phyloP scores from a whole-genome alignment of 2,797 vertebrate species.

The Argyrosomus regius region DNA sequence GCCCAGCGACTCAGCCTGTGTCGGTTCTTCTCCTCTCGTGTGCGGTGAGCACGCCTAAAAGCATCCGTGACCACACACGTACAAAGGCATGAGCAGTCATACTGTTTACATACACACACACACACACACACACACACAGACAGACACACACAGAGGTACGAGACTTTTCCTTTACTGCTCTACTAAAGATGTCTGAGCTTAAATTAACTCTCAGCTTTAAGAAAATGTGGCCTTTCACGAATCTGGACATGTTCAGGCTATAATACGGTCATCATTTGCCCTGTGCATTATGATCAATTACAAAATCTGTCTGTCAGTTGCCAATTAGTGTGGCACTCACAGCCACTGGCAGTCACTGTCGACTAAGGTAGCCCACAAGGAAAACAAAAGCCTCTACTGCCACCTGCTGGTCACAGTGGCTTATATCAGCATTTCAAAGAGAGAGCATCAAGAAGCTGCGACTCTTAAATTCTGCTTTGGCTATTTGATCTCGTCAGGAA shows the following conservation, averaged over 20 bases:
- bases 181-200: slow-evolving; percentile 8
- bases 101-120: slow-evolving; percentile 33
- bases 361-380: not conserved
- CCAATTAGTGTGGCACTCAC: slow-evolving; percentile 46
- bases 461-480: slow-evolving; percentile 1
- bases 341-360: slow-evolving; percentile 39
- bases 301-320: slow-evolving; percentile 58
- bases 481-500: slow-evolving; percentile 2
- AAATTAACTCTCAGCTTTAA: slow-evolving; percentile 8
- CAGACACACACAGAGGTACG: not conserved
- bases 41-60: slow-evolving; percentile 58
- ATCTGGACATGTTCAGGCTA: slow-evolving; percentile 20
- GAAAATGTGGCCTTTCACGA: slow-evolving; percentile 20
- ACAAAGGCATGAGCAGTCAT: slow-evolving; percentile 35
- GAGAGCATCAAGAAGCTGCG: not conserved
- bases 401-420: slow-evolving; percentile 78
- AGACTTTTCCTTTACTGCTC: slow-evolving; percentile 32
- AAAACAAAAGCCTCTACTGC: slow-evolving; percentile 81
- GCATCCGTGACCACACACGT: slow-evolving; percentile 61
- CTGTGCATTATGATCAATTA: slow-evolving; percentile 61
- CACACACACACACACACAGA: not conserved
- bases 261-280: slow-evolving; percentile 46
- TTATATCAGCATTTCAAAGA: slow-evolving; percentile 18
- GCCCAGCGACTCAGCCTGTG: slow-evolving; percentile 60
- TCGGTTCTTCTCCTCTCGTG: slow-evolving; percentile 54